Conservation (phyloP, 2,888 invertebrate genomes). For the Synergus gifuensis region DNA sequence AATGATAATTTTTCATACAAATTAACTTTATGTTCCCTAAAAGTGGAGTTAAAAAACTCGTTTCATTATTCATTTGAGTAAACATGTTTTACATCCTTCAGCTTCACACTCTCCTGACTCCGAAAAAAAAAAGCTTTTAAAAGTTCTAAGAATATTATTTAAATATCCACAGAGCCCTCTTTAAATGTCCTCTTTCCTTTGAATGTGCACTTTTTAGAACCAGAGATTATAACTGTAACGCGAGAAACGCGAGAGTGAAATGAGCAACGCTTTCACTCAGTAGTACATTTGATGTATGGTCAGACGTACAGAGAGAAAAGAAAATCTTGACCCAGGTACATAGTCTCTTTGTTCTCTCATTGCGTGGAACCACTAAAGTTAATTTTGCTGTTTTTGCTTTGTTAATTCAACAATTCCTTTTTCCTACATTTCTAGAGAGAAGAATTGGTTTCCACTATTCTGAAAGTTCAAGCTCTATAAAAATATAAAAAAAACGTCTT, state of each 20-base stretch:
- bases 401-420: not conserved
- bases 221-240: not conserved
- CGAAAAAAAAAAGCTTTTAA: not conserved
- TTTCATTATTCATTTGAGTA: too few species aligned
- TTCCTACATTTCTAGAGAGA: not conserved
- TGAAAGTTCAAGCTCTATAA: not conserved
- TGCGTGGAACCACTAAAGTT: constrained; percentile 6
- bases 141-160: not conserved
- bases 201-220: not conserved
- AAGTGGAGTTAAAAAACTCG: too few species aligned
- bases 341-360: constrained; percentile 14
- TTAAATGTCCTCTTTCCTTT: not conserved
- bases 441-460: not conserved
- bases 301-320: constrained; percentile 14
- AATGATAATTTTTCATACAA: not conserved
- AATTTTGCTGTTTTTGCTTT: not conserved
- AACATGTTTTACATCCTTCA: too few species aligned
- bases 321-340: not conserved
- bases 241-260: constrained; percentile 8
- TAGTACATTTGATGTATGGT: constrained; percentile 16
- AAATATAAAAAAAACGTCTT: not conserved
- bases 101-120: not conserved
- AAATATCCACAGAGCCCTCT: not conserved
- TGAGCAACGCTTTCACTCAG: constrained; percentile 14
- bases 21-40: not conserved